Evolutionary conservation across 30 jellyfish, hydroid and myxozoan genomes (phyloP), one percentile per base, ranked within the genome.

Genomic region (Mastigias papua): DNA sequence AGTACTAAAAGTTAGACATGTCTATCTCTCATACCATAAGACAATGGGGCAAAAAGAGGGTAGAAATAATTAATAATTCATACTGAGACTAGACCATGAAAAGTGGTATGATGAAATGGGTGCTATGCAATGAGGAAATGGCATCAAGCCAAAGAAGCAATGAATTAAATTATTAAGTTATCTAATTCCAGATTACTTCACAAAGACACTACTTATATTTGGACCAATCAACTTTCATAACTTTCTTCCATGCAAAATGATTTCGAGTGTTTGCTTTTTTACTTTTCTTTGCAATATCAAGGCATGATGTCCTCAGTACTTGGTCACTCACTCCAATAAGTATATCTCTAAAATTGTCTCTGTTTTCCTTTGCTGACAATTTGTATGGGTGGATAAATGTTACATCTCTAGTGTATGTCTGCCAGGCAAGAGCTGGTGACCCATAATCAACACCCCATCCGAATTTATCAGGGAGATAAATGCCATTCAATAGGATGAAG

Each of bases 371-470:
- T 0, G 89, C 46, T 1, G 48, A 28, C 21, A 88, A 32, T 48
- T 88, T 88, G 49, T 73, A 88, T 17, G 97, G 97, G 67, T 88
- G 97, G 4, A 88, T 88, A 31, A 88, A 79, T 11, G 97, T 70
- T 20, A 88, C 37, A 16, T 78, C 78, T 26, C 91, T 63, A 29
- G 73, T 60, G 79, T 88, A 88, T 30, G 57, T 85, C 16, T 64
- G 76, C 97, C 97, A 88, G 7, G 89, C 91, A n/a, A 69, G 34
- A 2, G 83, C 88, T 0, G 92, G 79, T n/a, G 34, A 64, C 32
- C 82, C 82, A 48, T 72, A 73, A 49, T 86, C 83, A 13, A 34
- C 89, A 20, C 78, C 83, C 46, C 62, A 73, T 3, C 92, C 91
- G 61, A 88, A 78, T 20, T 57, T 86, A 31, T 88, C 97, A 2